phyloP scores from a whole-genome alignment of 2,797 vertebrate species.

The Saxicola maurus region DNA sequence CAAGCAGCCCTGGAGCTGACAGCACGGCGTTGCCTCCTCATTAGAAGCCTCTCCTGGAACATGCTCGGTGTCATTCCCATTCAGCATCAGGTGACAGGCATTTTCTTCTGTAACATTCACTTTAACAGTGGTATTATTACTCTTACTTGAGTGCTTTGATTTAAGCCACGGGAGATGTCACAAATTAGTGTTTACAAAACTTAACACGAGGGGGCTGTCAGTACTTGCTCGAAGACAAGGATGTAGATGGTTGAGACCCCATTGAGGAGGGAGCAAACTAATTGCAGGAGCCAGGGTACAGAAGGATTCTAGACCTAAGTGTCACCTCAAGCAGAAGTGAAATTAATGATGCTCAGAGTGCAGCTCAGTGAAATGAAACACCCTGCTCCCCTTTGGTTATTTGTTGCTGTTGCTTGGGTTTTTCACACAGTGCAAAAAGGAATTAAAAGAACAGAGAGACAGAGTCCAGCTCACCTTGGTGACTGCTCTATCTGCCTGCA shows the following conservation, averaged over 20 bases:
- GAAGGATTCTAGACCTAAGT: not conserved
- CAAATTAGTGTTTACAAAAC: slow-evolving; percentile 65
- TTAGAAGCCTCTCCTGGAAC: slow-evolving; percentile 27
- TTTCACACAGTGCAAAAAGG: not conserved
- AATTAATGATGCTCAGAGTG: not conserved
- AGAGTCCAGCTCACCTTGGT: not conserved
- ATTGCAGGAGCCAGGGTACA: not conserved
- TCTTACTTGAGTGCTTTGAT: slow-evolving; percentile 56
- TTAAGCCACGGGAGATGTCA: slow-evolving; percentile 57
- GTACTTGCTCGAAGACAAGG: slow-evolving; percentile 39
- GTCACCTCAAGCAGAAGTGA: not conserved
- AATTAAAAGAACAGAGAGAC: not conserved
- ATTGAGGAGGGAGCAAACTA: not conserved
- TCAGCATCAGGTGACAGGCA: slow-evolving; percentile 25
- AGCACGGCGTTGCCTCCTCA: not conserved
- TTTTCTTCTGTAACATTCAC: not conserved
- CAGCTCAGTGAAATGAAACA: not conserved
- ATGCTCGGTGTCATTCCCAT: not conserved
- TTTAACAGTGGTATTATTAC: slow-evolving; percentile 46
- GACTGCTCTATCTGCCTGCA: not conserved
- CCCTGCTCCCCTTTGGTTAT: not conserved
- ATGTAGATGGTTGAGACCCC: slow-evolving; percentile 26
- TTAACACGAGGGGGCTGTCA: slow-evolving; percentile 66
- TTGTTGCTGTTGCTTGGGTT: not conserved
- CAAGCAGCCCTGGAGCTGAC: not conserved